Percentiles rank a stretch among this genome's conserved stretches.
These are phyloP conservation scores for Syngnathus rostellatus DNA, from an alignment of 2,797 vertebrate species.

Conservation along the genomic window DNA sequence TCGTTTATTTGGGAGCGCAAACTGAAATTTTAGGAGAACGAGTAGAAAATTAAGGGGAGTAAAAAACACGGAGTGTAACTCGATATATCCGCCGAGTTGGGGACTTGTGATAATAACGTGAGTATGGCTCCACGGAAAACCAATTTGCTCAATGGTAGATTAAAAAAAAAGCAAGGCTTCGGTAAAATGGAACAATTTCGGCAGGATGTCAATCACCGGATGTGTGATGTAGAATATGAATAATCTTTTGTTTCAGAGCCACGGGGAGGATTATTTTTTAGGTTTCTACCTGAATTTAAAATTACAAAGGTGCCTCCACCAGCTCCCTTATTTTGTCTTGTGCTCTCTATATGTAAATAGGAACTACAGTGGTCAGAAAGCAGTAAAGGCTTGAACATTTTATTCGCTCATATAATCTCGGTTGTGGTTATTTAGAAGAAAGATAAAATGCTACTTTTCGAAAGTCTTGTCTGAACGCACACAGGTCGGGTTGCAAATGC, in stretches of 20 bases:
- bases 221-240: not conserved
- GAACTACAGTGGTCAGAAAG: not conserved
- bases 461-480: not conserved
- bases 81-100: not conserved
- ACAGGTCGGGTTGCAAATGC: not conserved
- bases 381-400: not conserved
- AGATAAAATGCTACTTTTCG: not conserved
- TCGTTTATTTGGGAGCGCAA: no score
- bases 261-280: not conserved
- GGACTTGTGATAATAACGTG: not conserved
- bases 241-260: not conserved
- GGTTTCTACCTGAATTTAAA: not conserved
- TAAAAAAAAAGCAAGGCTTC: not conserved
- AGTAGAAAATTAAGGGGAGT: no score
- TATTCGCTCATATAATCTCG: not conserved
- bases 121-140: not conserved
- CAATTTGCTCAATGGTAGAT: not conserved
- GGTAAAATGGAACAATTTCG: not conserved
- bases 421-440: not conserved
- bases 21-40: no score
- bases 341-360: not conserved
- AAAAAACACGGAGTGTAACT: not conserved
- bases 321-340: not conserved
- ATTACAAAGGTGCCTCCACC: not conserved
- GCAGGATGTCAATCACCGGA: not conserved